These are phyloP conservation scores for Indri indri DNA, from an alignment of 2,113 vertebrate genomes.

Conservation along the genomic window DNA sequence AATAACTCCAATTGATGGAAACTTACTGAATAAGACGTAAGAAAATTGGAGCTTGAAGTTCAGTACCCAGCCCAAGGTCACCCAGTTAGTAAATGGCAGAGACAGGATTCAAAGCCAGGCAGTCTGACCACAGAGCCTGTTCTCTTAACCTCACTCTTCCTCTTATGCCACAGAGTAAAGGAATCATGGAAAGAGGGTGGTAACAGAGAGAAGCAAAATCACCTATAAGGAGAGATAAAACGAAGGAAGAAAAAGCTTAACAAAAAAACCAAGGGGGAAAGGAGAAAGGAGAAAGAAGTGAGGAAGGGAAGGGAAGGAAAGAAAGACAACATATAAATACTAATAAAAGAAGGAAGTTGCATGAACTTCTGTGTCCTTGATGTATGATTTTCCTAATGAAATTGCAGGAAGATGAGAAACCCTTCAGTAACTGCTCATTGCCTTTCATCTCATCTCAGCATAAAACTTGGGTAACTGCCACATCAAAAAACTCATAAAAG, in stretches of 20 bases:
- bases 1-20: neutral
- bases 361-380: neutral
- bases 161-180: neutral
- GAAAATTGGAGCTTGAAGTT: neutral
- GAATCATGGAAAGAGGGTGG: neutral
- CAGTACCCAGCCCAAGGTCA: neutral
- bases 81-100: neutral
- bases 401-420: neutral
- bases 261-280: neutral
- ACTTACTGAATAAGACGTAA: neutral
- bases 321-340: neutral
- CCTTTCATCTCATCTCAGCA: neutral
- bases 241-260: neutral
- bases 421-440: neutral
- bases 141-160: neutral
- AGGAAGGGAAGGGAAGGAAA: neutral
- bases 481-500: conserved; percentile 30
- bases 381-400: neutral
- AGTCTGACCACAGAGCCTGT: neutral
- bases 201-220: neutral
- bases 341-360: neutral
- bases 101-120: neutral
- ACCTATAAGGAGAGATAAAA: neutral
- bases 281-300: neutral
- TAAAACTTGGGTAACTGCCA: conserved; percentile 5